Evolutionary conservation across 2,797 vertebrate genomes (phyloP).

Genomic region (Sebastes oblongus): DNA sequence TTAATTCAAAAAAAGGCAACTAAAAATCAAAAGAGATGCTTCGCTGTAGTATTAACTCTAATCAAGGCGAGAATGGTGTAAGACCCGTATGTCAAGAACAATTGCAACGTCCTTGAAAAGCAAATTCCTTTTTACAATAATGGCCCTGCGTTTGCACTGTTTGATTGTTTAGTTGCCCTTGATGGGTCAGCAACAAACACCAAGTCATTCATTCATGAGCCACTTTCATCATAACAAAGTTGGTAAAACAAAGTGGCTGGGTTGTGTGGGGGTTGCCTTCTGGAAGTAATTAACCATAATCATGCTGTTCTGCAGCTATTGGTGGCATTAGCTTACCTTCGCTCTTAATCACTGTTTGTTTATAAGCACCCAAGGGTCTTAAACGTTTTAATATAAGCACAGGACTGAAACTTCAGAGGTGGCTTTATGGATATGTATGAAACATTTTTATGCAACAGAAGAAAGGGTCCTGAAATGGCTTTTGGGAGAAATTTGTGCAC

Average conservation of each 20-base stretch:
- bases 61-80: slow-evolving; percentile 9
- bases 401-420: slow-evolving; percentile 41
- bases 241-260: slow-evolving; percentile 50
- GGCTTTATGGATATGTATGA: slow-evolving; percentile 24
- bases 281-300: slow-evolving; percentile 77
- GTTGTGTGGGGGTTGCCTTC: slow-evolving; percentile 49
- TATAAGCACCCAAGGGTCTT: slow-evolving; percentile 63
- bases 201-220: slow-evolving; percentile 40
- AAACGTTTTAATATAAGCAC: slow-evolving; percentile 55
- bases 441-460: slow-evolving; percentile 11
- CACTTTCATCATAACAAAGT: slow-evolving; percentile 61
- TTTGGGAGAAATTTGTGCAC: not conserved
- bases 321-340: slow-evolving; percentile 65
- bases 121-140: slow-evolving; percentile 43
- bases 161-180: slow-evolving; percentile 63
- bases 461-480: not conserved
- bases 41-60: slow-evolving; percentile 28
- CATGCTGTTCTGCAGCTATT: slow-evolving; percentile 64
- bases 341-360: slow-evolving; percentile 72
- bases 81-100: slow-evolving; percentile 54
- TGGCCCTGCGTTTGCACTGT: slow-evolving; percentile 20
- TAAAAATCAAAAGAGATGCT: slow-evolving; percentile 8
- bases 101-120: slow-evolving; percentile 58
- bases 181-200: slow-evolving; percentile 55
- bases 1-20: not conserved